These are phyloP conservation scores for Ephestia elutella DNA, from an alignment of 1,140 invertebrate genomes.

Conservation along the genomic window DNA sequence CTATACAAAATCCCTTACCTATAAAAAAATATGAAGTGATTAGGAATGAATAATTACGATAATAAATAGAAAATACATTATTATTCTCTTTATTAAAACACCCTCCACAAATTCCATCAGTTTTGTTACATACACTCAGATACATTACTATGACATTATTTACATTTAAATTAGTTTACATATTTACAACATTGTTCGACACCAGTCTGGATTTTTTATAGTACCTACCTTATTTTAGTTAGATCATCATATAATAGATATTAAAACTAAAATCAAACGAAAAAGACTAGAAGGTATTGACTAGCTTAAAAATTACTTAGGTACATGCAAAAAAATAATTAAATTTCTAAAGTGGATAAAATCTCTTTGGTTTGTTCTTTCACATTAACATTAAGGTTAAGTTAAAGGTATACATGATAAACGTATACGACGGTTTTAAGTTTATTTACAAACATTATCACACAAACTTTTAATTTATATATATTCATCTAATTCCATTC, in stretches of 20 bases:
- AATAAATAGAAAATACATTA: constrained; percentile 27
- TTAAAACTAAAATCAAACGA: neutral
- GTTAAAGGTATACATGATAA: constrained; percentile 32
- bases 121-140: constrained; percentile 60
- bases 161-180: constrained; percentile 47
- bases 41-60: no score
- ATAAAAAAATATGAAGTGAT: no score
- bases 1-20: no score
- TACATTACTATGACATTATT: constrained; percentile 59
- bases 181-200: constrained; percentile 55
- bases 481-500: constrained; percentile 11
- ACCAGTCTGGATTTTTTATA: constrained; percentile 6
- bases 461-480: constrained; percentile 27
- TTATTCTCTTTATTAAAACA: constrained; percentile 71
- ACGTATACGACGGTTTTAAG: constrained; percentile 38
- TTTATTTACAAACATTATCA: constrained; percentile 41
- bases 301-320: neutral
- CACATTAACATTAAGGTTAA: constrained; percentile 13
- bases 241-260: neutral
- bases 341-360: neutral
- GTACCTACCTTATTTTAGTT: neutral
- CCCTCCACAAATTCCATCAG: constrained; percentile 57
- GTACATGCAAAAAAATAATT: constrained; percentile 1
- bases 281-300: neutral
- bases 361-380: neutral